These are phyloP conservation scores for Hesperia comma DNA, from an alignment of 2,888 invertebrate genomes.

Conservation along the genomic window DNA sequence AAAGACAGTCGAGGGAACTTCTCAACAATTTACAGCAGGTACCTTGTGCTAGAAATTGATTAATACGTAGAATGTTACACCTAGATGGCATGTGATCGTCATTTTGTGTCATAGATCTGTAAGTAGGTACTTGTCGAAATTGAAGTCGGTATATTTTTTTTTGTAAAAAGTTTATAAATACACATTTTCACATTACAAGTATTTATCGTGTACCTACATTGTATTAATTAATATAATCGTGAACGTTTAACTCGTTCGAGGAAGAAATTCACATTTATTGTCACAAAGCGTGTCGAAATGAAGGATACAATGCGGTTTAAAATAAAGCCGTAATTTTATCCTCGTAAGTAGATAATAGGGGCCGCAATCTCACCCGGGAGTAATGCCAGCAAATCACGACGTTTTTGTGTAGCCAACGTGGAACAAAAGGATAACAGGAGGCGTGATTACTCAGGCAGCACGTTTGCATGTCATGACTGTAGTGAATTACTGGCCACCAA, in stretches of 20 bases:
- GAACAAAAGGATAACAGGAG: conserved; percentile 75
- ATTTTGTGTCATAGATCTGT: no score
- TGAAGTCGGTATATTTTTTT: no score
- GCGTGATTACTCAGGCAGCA: conserved; percentile 76
- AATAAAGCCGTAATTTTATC: conserved; percentile 37
- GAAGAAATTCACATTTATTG: conserved; percentile 26
- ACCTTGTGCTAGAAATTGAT: no score
- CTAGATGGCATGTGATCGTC: no score
- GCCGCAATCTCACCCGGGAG: conserved; percentile 34
- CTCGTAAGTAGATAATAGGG: conserved; percentile 36
- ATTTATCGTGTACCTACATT: conserved; percentile 15
- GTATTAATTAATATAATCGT: conserved; percentile 7
- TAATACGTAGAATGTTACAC: no score
- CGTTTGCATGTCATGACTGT: conserved; percentile 71
- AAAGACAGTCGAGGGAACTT: no score
- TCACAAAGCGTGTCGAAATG: conserved; percentile 32
- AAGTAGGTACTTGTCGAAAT: no score
- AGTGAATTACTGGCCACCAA: conserved; percentile 66
- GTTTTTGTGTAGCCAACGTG: conserved; percentile 61
- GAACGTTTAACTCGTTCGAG: conserved; percentile 5
- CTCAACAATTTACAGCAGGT: no score
- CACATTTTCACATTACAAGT: conserved; percentile 66
- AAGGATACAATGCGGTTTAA: conserved; percentile 35
- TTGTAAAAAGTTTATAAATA: conserved; percentile 51
- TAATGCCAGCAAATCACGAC: conserved; percentile 60